Evolutionary conservation across 2,888 invertebrate genomes (phyloP).

Genomic region (Scaeva pyrastri): DNA sequence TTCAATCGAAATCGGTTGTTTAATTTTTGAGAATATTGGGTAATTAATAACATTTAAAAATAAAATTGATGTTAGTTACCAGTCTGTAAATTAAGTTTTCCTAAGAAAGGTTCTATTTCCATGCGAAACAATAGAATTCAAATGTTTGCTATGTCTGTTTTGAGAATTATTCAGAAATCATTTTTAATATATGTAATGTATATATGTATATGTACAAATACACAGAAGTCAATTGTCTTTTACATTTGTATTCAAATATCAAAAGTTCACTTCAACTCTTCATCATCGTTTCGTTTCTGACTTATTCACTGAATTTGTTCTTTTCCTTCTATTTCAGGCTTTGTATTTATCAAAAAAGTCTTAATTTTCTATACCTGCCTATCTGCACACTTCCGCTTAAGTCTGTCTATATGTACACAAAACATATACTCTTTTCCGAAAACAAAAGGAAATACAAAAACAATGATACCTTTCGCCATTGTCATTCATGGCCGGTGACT

Average conservation of each 20-base stretch:
- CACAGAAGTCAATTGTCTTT: background rate
- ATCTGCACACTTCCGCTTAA: background rate
- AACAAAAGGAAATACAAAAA: constrained; percentile 14
- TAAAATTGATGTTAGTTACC: too few relatives aligned
- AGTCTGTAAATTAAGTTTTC: too few relatives aligned
- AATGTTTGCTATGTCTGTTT: too few relatives aligned
- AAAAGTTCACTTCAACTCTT: background rate
- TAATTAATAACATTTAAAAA: too few relatives aligned
- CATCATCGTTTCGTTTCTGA: background rate
- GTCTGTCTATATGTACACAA: too few relatives aligned
- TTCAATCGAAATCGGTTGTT: too few relatives aligned
- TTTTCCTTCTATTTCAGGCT: background rate
- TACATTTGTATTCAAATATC: background rate
- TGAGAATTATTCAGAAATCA: too few relatives aligned
- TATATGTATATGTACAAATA: too few relatives aligned
- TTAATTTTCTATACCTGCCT: background rate
- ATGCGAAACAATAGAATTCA: too few relatives aligned
- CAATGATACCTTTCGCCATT: constrained; percentile 21
- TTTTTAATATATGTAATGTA: too few relatives aligned
- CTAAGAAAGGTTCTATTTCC: too few relatives aligned
- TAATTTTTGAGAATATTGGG: too few relatives aligned
- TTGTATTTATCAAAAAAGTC: background rate
- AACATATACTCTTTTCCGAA: background rate
- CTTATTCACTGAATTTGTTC: background rate
- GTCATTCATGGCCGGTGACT: constrained; percentile 26